Conservation (phyloP, 1,140 invertebrate species). For the Neodiprion lecontei region DNA sequence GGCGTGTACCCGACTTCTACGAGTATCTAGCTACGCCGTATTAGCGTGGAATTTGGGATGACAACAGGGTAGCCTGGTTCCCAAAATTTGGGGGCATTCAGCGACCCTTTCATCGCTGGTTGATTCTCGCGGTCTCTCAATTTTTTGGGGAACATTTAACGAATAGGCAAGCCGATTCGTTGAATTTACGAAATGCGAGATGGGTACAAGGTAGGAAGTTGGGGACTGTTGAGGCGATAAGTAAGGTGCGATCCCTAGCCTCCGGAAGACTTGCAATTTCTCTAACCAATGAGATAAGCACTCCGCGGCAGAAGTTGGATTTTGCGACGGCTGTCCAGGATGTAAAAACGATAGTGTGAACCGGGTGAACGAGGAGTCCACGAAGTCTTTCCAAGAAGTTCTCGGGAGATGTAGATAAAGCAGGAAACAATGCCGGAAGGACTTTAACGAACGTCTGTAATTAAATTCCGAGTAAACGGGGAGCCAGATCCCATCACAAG, state of each 20-base stretch:
- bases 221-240: neutral
- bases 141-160: no score
- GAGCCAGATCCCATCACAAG: neutral
- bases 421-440: constrained; percentile 4
- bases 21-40: neutral
- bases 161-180: no score
- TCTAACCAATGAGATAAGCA: constrained; percentile 2
- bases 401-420: neutral
- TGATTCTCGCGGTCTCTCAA: no score
- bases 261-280: neutral
- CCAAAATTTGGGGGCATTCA: no score
- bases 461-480: neutral
- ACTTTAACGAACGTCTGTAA: neutral
- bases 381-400: neutral
- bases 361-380: neutral
- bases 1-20: neutral
- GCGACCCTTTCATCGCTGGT: no score
- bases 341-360: neutral
- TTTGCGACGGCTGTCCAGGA: neutral
- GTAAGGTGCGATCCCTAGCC: neutral
- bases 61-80: no score
- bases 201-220: neutral
- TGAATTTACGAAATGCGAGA: no score
- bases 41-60: neutral
- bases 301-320: neutral